Percentiles rank a stretch among this genome's conserved stretches.
These are phyloP conservation scores for Drosophila subsilvestris DNA, from an alignment of 2,888 invertebrate genomes.

Conservation along the genomic window DNA sequence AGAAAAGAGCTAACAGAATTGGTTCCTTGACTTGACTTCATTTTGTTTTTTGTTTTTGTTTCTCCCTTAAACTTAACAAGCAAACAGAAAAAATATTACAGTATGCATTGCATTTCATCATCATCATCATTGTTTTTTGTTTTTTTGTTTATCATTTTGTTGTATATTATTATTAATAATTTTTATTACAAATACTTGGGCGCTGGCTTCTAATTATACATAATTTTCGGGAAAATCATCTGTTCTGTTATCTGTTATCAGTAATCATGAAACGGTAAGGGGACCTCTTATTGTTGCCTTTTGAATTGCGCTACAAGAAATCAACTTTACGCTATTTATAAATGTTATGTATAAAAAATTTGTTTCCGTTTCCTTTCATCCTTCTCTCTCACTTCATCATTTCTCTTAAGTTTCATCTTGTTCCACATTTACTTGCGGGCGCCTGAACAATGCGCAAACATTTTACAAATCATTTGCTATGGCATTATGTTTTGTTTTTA, in stretches of 20 bases:
- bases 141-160: slow-evolving; percentile 31
- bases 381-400: slow-evolving; percentile 33
- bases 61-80: slow-evolving; percentile 68
- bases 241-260: slow-evolving; percentile 8
- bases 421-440: slow-evolving; percentile 39
- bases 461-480: slow-evolving; percentile 80
- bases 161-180: slow-evolving; percentile 24
- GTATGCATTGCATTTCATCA: slow-evolving; percentile 44
- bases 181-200: slow-evolving; percentile 73
- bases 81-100: slow-evolving; percentile 63
- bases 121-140: slow-evolving; percentile 8
- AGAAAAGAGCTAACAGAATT: slow-evolving; percentile 45
- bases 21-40: slow-evolving; percentile 34
- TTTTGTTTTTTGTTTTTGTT: slow-evolving; percentile 18
- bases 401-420: slow-evolving; percentile 40
- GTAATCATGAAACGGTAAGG: slow-evolving; percentile 17
- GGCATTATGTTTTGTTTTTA: slow-evolving; percentile 56
- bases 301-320: slow-evolving; percentile 69
- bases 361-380: slow-evolving; percentile 34
- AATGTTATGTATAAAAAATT: slow-evolving; percentile 67
- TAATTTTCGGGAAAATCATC: slow-evolving; percentile 40
- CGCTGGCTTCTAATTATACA: slow-evolving; percentile 59
- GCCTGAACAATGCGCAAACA: slow-evolving; percentile 57
- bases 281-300: slow-evolving; percentile 55
- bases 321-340: slow-evolving; percentile 52